phyloP scores from a whole-genome alignment of 2,888 invertebrate genomes.

The Macropis europaea region DNA sequence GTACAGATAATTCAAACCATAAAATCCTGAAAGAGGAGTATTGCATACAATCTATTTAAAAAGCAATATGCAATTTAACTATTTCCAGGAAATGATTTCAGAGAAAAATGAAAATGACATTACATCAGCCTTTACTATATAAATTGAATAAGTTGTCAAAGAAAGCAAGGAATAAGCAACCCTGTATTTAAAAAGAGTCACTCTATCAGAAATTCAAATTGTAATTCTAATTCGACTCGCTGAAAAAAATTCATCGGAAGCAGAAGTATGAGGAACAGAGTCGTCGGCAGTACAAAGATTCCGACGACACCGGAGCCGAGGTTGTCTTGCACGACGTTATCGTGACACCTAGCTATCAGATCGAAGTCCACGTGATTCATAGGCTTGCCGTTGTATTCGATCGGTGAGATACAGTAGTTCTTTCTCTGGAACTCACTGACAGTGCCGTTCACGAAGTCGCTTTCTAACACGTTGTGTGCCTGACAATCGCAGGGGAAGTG shows the following conservation, averaged over 20 bases:
- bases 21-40: neutral
- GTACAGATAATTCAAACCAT: neutral
- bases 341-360: slow-evolving; percentile 85
- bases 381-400: slow-evolving; percentile 89
- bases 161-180: no score
- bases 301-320: slow-evolving; percentile 78
- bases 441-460: slow-evolving; percentile 87
- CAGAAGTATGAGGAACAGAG: slow-evolving; percentile 34
- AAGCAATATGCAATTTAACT: no score
- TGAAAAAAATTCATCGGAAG: slow-evolving; percentile 44
- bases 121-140: no score
- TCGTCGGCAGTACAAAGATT: slow-evolving; percentile 35
- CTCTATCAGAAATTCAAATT: neutral
- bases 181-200: no score
- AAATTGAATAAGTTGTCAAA: no score
- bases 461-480: slow-evolving; percentile 87
- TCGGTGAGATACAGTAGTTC: slow-evolving; percentile 92
- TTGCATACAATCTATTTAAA: neutral
- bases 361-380: slow-evolving; percentile 86
- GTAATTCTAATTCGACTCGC: neutral
- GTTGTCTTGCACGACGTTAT: slow-evolving; percentile 85
- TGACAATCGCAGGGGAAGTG: slow-evolving; percentile 95
- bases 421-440: slow-evolving; percentile 81
- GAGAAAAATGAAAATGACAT: no score
- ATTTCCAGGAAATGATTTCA: no score